These are phyloP conservation scores for Colletes collaris DNA, from an alignment of 2,888 invertebrate species.

Conservation along the genomic window DNA sequence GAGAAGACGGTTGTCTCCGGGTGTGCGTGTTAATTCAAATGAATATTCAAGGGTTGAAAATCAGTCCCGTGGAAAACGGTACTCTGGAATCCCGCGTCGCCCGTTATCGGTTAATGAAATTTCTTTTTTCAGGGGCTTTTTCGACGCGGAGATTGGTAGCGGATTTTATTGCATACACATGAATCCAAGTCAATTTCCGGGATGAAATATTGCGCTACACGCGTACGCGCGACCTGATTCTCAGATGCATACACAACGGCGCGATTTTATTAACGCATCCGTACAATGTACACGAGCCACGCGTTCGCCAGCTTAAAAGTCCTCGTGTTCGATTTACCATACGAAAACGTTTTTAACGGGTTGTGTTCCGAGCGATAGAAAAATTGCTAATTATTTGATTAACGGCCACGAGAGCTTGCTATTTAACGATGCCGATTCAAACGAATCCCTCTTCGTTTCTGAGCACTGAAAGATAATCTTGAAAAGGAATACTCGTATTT, in stretches of 20 bases:
- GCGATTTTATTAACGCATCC: conserved; percentile 26
- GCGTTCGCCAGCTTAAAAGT: conserved; percentile 3
- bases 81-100: conserved; percentile 14
- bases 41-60: conserved; percentile 41
- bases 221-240: neutral
- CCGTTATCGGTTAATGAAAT: conserved; percentile 33
- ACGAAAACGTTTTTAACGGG: neutral
- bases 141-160: neutral
- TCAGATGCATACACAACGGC: conserved; percentile 8
- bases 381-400: no score
- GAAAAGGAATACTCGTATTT: no score
- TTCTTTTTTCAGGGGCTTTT: conserved; percentile 3
- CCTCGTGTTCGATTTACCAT: conserved; percentile 14
- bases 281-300: conserved; percentile 6
- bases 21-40: conserved; percentile 18
- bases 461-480: neutral
- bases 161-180: conserved; percentile 2
- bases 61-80: neutral
- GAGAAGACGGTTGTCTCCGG: neutral
- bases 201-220: neutral
- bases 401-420: no score
- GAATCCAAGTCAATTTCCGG: conserved; percentile 15
- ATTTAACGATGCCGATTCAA: conserved; percentile 18
- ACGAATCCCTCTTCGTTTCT: conserved; percentile 27
- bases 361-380: no score